Evolutionary conservation across 2,888 invertebrate species (phyloP), one percentile per base, ranked within the genome.

Genomic region (Latheticus oryzae): DNA sequence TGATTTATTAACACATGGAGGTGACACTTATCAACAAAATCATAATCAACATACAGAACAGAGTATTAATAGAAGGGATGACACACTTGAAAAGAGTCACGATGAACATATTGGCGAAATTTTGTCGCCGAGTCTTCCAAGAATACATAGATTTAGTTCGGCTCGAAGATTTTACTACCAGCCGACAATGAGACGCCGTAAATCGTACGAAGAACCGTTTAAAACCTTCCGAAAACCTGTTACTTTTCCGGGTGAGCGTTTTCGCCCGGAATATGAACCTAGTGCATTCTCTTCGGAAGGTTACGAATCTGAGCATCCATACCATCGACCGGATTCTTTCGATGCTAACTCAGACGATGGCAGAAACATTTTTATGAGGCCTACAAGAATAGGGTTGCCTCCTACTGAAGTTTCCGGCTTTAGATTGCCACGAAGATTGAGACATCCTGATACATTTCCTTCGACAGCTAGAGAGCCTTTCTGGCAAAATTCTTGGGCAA

Each of bases 41-140:
- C 51, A 58, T 12, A 59, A 57, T 8, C 42, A 45, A 26, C 17
- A 28, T 2, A 9, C 26, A 3, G 28, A 33, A 5, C 57, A 57
- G 19, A 9, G 28, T 8, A 38, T 58, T 12, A 32, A 21, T 8
- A n/a, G 60, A 30, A 43, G 58, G 11, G 65, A 73, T 9, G 74
- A 75, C 55, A 51, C 45, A 12, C 23, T 70, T 2, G 64, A 57
- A 1, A 63, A 67, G 38, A 48, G 42, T n/a, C 65, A 64, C 8
- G 65, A 76, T 35, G 78, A 79, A 60, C 78, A 79, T 48, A 78
- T 79, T 30, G 78, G 78, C 1, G 78, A 79, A 65, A 79, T 79
- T 37, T 60, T 79, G 38, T 77, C 77, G 3, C 61, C 73, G 2
- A 64, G 71, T 61, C 76, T 69, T 12, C 59, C 67, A 24, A 52